Conservation (phyloP, 2,888 invertebrate species). For the Portevinia maculata region DNA sequence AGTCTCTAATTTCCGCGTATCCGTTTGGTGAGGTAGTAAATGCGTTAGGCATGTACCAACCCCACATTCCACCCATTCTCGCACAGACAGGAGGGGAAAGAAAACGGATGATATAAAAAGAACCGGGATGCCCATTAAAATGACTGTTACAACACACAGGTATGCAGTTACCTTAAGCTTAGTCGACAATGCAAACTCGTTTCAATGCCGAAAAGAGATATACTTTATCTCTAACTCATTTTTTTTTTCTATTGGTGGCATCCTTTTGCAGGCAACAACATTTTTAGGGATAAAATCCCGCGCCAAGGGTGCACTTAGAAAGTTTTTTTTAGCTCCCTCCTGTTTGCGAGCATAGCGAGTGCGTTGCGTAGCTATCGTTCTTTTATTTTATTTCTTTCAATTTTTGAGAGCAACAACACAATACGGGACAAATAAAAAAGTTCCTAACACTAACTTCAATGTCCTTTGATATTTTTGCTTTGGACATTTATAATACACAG, state of each 20-base stretch:
- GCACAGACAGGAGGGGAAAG: constrained; percentile 26
- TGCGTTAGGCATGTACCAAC: constrained; percentile 35
- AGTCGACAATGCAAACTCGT: constrained; percentile 69
- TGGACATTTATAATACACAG: constrained; percentile 64
- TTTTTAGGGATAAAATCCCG: constrained; percentile 55
- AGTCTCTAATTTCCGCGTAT: constrained; percentile 68
- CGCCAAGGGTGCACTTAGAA: constrained; percentile 59
- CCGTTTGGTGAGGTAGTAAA: constrained; percentile 12
- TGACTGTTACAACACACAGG: constrained; percentile 58
- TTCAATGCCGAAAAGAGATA: constrained; percentile 68
- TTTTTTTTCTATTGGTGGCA: constrained; percentile 22
- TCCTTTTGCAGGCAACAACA: constrained; percentile 28
- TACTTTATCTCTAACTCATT: constrained; percentile 61
- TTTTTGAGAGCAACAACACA: constrained; percentile 51
- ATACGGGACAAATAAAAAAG: constrained; percentile 57
- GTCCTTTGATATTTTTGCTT: constrained; percentile 70
- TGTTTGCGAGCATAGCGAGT: constrained; percentile 5
- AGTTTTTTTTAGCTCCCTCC: constrained; percentile 32
- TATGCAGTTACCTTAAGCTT: constrained; percentile 67
- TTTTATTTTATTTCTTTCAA: constrained; percentile 66
- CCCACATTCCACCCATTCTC: background rate
- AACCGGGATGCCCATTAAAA: constrained; percentile 47
- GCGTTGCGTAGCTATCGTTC: constrained; percentile 21
- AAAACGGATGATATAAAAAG: constrained; percentile 37
- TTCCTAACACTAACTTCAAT: constrained; percentile 57